Percentiles rank a stretch among this genome's conserved stretches.
phyloP scores from a whole-genome alignment of 2,113 vertebrate species.

The Steatornis caripensis region DNA sequence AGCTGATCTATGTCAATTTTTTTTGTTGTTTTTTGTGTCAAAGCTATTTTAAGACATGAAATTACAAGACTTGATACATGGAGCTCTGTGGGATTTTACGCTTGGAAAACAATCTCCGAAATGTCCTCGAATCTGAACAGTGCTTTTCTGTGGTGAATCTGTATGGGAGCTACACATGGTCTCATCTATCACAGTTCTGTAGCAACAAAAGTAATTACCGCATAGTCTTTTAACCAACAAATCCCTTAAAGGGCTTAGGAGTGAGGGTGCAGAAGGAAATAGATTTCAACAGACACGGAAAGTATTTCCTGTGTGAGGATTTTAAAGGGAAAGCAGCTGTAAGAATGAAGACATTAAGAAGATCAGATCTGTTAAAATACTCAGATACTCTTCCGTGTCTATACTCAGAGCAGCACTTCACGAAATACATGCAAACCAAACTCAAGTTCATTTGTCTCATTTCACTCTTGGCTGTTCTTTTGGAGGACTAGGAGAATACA shows the following conservation, averaged over 20 bases:
- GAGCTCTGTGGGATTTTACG: background rate
- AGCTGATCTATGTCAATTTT: background rate
- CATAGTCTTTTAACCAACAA: conserved; percentile 41
- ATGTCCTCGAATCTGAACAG: background rate
- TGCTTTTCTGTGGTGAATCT: background rate
- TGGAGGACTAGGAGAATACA: conserved; percentile 56
- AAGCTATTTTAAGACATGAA: background rate
- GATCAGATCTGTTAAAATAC: conserved; percentile 61
- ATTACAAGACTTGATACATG: background rate
- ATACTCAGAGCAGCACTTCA: conserved; percentile 56
- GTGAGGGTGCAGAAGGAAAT: background rate
- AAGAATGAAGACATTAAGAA: conserved; percentile 64
- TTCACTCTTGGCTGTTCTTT: conserved; percentile 63
- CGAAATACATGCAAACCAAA: conserved; percentile 40
- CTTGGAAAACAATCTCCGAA: background rate
- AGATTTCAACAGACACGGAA: conserved; percentile 25
- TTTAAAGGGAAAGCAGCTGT: conserved; percentile 70
- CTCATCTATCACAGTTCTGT: background rate
- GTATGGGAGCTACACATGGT: background rate
- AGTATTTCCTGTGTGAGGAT: conserved; percentile 49
- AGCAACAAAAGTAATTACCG: conserved; percentile 23
- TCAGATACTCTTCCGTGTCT: conserved; percentile 50
- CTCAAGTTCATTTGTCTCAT: conserved; percentile 38
- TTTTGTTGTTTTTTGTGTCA: background rate
- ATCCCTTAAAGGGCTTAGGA: background rate